Base-by-base conservation (phyloP, 2,888 invertebrate genomes). In the Dasypolia templi region DNA sequence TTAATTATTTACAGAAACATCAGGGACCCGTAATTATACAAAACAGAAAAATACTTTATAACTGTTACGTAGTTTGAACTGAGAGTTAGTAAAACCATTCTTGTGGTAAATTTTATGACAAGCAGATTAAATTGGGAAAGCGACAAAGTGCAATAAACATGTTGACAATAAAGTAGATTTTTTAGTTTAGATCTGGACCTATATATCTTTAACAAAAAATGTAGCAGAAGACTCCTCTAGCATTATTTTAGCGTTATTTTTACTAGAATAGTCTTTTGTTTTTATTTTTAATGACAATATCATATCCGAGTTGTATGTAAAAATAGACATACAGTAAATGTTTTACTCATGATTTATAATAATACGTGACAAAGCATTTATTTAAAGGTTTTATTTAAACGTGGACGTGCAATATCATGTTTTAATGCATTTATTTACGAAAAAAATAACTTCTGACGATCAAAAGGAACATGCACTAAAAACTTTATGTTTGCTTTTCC, bases 351-450 rank as follows among this genome's bases (percentile, higher is more conserved):
- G 19, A 44, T 29, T n/a, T 77, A 22, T 39, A 12, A 14, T 32
- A 19, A 39, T 61, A 55, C 32, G 61, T 62, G 75, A 55, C 32
- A 22, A 7, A 26, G 32, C 61, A 61, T 75, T 49, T 0, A 32
- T 49, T 22, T 32, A 26, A 35, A n/a, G 14, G 44, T n/a, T 35
- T 77, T 58, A 61, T 46, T 42, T 44, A 44, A 65, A 46, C 12
- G 3, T 1, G n/a, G n/a, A 32, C 3, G 12, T 49, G 17, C 39
- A 42, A 22, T 17, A 56, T 22, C 5, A 35, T 56, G 7, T 42
- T 42, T 55, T 4, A 49, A 55, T 61, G n/a, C 26, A 65, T 51
- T 19, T 77, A 35, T 61, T 55, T 78, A 26, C 22, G 44, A 58
- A 78, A 53, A 71, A n/a, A 73, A 12, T n/a, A 26, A 44, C n/a